Base-by-base conservation (phyloP, 1,140 invertebrate species). In the Drosophila navojoa region DNA sequence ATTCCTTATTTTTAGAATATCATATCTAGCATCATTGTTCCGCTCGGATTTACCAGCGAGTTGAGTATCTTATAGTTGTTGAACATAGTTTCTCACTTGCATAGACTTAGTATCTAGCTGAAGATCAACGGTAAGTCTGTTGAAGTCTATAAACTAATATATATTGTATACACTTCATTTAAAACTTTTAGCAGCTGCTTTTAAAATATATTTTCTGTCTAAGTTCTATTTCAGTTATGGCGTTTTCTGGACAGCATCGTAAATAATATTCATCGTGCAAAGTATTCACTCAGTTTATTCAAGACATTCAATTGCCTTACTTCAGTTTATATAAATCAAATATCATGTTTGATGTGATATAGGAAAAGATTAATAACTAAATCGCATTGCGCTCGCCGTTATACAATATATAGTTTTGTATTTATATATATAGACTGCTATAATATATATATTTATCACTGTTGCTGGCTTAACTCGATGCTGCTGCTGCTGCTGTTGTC, bases 401-500 rank as follows among this genome's bases (percentile, higher is more conserved):
- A 81, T 77, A 50, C 71, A 49, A 64, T 59, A 72, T 59, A 77
- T 77, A 50, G 71, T 53, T 72, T 60, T 59, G 69, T 59, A 77
- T 74, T 74, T 79, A 47, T 50, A 50, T 84, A 74, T 70, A 74
- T 85, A 72, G 50, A 85, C 85, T 60, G 67, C 70, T 68, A 81
- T 62, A 71, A 79, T 81, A 77, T 87, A 79, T 87, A 79, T 81
- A 77, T 87, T 75, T 87, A 87, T 87, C 84, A 89, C 82, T 82
- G 76, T 87, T 79, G 84, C 84, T 89, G 84, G 79, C 73, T 72
- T 60, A 40, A 44, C 27, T 69, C 72, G 57, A 50, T 29, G 70
- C 47, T 55, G 52, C 22, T 22, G 44, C 42, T 60, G 42, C 10
- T n/a, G 44, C 42, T 60, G 42, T 7, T n/a, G 15, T 35, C 61